These are phyloP conservation scores for Acanthis flammea DNA, from an alignment of 2,797 vertebrate genomes.

Conservation along the genomic window DNA sequence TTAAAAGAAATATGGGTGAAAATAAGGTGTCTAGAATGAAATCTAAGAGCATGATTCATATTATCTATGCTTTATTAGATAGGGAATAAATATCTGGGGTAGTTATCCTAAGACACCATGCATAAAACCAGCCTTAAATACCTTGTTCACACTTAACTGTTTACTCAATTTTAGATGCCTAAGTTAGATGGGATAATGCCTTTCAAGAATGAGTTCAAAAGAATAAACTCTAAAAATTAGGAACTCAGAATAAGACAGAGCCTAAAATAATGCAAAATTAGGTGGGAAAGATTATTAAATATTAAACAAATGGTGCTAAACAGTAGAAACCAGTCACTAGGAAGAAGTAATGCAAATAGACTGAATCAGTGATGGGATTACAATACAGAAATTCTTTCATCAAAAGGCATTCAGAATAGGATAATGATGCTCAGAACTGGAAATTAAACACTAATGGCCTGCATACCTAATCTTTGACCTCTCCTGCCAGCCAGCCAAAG, in stretches of 20 bases:
- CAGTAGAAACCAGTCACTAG: neutral
- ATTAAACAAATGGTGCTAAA: neutral
- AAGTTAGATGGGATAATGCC: neutral
- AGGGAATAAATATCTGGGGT: neutral
- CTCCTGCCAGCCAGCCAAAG: neutral
- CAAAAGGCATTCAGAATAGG: neutral
- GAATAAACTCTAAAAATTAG: neutral
- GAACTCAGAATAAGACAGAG: neutral
- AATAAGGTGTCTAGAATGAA: neutral
- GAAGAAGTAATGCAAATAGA: neutral
- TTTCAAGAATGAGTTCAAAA: neutral
- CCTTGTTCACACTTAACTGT: neutral
- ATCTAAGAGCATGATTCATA: neutral
- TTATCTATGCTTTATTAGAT: fast-evolving
- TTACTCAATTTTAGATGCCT: neutral
- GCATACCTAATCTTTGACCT: slow-evolving; percentile 20
- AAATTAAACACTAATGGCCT: neutral
- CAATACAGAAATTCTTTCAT: neutral
- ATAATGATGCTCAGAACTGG: neutral
- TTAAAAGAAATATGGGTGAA: neutral
- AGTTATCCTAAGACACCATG: neutral
- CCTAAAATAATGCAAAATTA: neutral
- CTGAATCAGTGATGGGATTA: neutral
- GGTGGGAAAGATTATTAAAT: neutral
- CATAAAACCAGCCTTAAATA: neutral